Evolutionary conservation across 2,888 invertebrate species (phyloP), one percentile per base, ranked within the genome.

Genomic region (Thymelicus lineola): DNA sequence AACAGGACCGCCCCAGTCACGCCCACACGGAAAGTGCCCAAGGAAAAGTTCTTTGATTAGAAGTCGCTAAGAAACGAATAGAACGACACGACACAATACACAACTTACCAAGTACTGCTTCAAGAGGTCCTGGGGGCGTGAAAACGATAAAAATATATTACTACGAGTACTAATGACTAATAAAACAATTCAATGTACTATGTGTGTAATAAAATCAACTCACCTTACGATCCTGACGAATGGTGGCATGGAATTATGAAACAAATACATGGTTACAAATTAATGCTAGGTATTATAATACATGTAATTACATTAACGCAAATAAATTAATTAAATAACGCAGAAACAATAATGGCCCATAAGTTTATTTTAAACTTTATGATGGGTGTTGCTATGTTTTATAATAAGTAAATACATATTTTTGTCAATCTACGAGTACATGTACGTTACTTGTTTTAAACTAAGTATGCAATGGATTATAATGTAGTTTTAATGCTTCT

Each of bases 111-210:
- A 75, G 77, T 91, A 85, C 73, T 82, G 81, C 77, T 83, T 84
- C 74, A 85, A 77, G 35, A 95, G 86, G 81, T 95, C 95, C 95
- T 95, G 84, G 73, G 71, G 68, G 83, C 81, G 82, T 82, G 80
- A 79, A 85, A 86, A 81, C 72, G 9, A 9, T 75, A 77, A 72
- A 75, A 77, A 76, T 72, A 64, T 73, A 68, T 75, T 73, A 78
- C 72, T 76, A 38, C 14, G 64, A 65, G 14, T 65, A 17, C 36
- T 67, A 70, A 46, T 12, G 50, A 73, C 65, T 65, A 61, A 55
- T 69, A 58, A 38, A 59, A 68, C 58, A 63, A 6, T 3, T 17
- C 38, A 9, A 38, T 17, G 10, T 53, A 63, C 9, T 20, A 12
- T 10, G 20, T 6, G 50, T 35, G 46, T 46, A 7, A 14, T 35